Conservation (phyloP, 1,140 invertebrate species). For the Nephila pilipes region DNA sequence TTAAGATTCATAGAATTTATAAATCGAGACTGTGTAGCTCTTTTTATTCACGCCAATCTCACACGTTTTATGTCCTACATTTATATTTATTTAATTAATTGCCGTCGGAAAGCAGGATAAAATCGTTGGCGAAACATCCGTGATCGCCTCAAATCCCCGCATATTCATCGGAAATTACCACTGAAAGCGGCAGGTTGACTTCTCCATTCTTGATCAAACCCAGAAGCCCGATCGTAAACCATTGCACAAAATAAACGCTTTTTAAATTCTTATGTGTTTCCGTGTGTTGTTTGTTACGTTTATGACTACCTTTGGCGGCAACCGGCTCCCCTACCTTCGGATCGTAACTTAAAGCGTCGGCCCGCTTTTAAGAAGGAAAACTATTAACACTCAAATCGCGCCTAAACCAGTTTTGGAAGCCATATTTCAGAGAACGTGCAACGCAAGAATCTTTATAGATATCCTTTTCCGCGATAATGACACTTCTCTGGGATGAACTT, state of each 20-base stretch:
- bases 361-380: constrained; percentile 34
- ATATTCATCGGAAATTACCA: not conserved
- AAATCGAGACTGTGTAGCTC: too few relatives aligned
- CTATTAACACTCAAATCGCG: constrained; percentile 72
- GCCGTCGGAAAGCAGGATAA: too few relatives aligned
- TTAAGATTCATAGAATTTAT: too few relatives aligned
- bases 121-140: not conserved
- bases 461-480: constrained; percentile 69
- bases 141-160: not conserved
- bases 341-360: constrained; percentile 34
- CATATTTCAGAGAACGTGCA: constrained; percentile 64
- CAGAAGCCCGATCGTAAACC: constrained; percentile 10
- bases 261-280: constrained; percentile 34
- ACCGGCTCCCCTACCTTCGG: not conserved
- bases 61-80: too few relatives aligned
- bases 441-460: constrained; percentile 66
- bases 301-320: constrained; percentile 19
- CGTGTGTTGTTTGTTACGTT: constrained; percentile 16
- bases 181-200: not conserved
- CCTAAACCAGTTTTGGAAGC: constrained; percentile 63
- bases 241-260: constrained; percentile 23
- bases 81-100: too few relatives aligned
- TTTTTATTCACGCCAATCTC: too few relatives aligned
- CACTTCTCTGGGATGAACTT: constrained; percentile 22
- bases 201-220: not conserved